Base-by-base conservation (phyloP, 2,113 vertebrate genomes). In the Syngnathus floridae region DNA sequence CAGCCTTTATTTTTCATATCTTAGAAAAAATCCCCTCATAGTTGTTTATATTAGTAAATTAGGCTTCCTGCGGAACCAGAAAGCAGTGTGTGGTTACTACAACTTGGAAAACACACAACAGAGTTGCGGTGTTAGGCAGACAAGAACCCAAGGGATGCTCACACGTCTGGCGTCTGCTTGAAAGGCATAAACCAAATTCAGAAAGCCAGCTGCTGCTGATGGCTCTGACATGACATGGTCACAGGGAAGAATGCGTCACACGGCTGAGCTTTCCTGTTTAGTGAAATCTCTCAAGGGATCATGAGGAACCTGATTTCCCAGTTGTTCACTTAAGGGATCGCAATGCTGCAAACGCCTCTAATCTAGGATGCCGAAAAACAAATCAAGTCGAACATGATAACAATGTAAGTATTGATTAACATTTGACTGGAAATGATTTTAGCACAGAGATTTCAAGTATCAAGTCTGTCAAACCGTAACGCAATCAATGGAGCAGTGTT, bases 91-190 rank as follows among this genome's bases (percentile, higher is more conserved):
- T 78, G 76, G 76, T 81, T 76, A 56, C 58, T 14, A 14, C 51
- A 72, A 63, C 69, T 76, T 43, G 61, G 65, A 69, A 82, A 75
- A 78, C 56, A 79, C 65, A 77, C 72, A 77, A 74, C 62, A 40
- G 62, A 65, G 73, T 67, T n/a, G 51, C 48, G 66, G 63, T 1
- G 66, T 65, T 69, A 72, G 19, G 74, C 74, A 77, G 72, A 74
- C 62, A 74, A 62, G 49, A 70, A 41, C 78, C 73, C 76, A 51
- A n/a, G 77, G 79, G 80, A 82, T n/a, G 4, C 0, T 43, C 73
- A 69, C 64, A 71, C 72, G 70, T 75, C 77, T 84, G 80, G 76
- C 86, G 78, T 83, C 84, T 83, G 84, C 73, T 80, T 64, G 11
- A 63, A 79, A 79, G 75, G 70, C 70, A 83, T 79, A 78, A 82